These are phyloP conservation scores for Lamprotornis superbus DNA, from an alignment of 2,113 vertebrate species.

Conservation along the genomic window DNA sequence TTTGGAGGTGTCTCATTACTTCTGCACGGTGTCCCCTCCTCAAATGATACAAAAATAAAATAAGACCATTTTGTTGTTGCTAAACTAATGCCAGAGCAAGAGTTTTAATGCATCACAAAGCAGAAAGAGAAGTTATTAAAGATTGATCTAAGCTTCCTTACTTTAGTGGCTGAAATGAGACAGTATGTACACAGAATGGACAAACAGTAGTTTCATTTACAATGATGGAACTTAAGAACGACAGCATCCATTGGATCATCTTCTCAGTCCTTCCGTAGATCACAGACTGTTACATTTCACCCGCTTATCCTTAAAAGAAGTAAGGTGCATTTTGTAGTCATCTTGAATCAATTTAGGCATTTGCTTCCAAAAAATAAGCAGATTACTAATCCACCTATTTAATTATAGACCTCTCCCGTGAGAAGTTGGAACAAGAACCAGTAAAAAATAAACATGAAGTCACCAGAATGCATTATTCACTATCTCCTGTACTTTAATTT, in stretches of 20 bases:
- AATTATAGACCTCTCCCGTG: background rate
- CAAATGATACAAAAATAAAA: slow-evolving; percentile 1
- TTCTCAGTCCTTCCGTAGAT: background rate
- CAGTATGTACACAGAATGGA: background rate
- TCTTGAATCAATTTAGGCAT: slow-evolving; percentile 11
- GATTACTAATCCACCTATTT: background rate
- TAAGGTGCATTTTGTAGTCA: background rate
- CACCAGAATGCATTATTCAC: background rate
- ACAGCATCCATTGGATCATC: background rate
- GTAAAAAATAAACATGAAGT: slow-evolving; percentile 3
- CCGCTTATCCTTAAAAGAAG: background rate
- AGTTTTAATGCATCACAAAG: background rate
- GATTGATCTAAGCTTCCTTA: slow-evolving; percentile 24
- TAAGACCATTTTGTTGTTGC: background rate
- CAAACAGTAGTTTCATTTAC: background rate
- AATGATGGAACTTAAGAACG: background rate
- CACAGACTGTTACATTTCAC: background rate
- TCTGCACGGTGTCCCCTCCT: background rate
- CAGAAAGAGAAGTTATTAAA: slow-evolving; percentile 22
- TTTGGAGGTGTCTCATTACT: slow-evolving; percentile 26
- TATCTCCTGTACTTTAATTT: background rate
- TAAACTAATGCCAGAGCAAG: background rate
- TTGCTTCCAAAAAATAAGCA: slow-evolving; percentile 8
- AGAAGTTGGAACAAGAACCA: background rate
- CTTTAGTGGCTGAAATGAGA: background rate